These are phyloP conservation scores for Bungarus multicinctus DNA, from an alignment of 2,113 vertebrate species.

Conservation along the genomic window DNA sequence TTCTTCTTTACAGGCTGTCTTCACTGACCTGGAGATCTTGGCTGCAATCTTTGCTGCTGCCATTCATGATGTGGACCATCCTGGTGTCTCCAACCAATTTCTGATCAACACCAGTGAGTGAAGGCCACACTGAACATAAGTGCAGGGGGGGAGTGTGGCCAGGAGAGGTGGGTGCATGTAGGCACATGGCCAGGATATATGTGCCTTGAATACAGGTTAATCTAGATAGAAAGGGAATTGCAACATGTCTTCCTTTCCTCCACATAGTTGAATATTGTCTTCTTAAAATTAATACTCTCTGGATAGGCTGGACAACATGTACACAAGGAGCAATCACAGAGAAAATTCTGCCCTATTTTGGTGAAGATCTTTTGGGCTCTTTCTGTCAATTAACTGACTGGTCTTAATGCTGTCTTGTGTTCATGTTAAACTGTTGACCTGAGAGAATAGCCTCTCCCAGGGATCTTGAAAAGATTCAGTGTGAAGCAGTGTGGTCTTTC, in stretches of 20 bases:
- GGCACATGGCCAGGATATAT: neutral
- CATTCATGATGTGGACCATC: constrained; percentile 93
- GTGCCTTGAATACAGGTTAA: neutral
- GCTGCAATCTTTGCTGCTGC: constrained; percentile 90
- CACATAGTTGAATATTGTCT: neutral
- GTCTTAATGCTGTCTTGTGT: neutral
- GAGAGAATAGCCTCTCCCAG: neutral
- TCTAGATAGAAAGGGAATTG: neutral
- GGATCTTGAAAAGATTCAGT: neutral
- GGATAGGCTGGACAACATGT: too few species aligned
- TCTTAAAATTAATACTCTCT: neutral
- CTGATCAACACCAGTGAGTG: constrained; percentile 93
- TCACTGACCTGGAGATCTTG: constrained; percentile 91
- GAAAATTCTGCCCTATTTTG: neutral
- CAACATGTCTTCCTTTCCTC: neutral
- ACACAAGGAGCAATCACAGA: neutral
- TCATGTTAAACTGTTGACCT: neutral
- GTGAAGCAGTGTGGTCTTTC: neutral
- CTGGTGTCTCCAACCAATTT: constrained; percentile 96
- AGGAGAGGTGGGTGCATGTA: neutral
- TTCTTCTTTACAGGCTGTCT: constrained; percentile 78
- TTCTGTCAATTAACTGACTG: neutral
- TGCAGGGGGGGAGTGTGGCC: neutral
- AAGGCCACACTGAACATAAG: neutral
- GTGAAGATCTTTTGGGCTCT: neutral